Evolutionary conservation across 2,888 invertebrate species (phyloP).

Genomic region (Drosophila atripex): DNA sequence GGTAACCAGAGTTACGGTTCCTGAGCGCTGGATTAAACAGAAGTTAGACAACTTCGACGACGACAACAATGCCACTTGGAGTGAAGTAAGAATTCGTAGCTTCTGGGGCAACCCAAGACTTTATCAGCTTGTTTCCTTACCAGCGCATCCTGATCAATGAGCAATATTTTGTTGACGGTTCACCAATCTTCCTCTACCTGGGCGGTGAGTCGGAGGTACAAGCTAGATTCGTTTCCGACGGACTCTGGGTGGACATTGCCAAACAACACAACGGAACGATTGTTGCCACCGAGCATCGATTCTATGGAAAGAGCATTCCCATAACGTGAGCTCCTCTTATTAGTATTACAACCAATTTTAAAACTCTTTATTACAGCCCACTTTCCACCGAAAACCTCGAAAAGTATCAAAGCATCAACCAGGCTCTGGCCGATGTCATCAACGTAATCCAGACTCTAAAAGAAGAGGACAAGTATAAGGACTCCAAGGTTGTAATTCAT

Average conservation of each 20-base stretch:
- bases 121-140: background rate
- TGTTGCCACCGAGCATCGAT: conserved; percentile 91
- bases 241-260: conserved; percentile 87
- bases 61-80: conserved; percentile 85
- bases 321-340: conserved; percentile 85
- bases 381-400: conserved; percentile 84
- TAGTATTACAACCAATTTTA: background rate
- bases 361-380: conserved; percentile 23
- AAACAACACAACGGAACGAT: conserved; percentile 85
- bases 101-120: background rate
- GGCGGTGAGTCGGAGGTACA: conserved; percentile 89
- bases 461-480: conserved; percentile 58
- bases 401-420: conserved; percentile 86
- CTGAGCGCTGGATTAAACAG: conserved; percentile 84
- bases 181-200: conserved; percentile 87
- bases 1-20: conserved; percentile 39
- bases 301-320: conserved; percentile 90
- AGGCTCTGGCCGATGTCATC: conserved; percentile 87
- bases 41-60: conserved; percentile 86
- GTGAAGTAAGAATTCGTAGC: conserved; percentile 75
- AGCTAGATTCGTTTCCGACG: conserved; percentile 85
- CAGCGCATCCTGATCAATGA: conserved; percentile 84
- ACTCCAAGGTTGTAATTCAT: conserved; percentile 84
- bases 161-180: conserved; percentile 82
- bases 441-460: conserved; percentile 85